A percentile compares a stretch with the other conserved stretches of the same genome.
phyloP scores from a whole-genome alignment of 1,140 invertebrate species.

The Drosophila sucinea region DNA sequence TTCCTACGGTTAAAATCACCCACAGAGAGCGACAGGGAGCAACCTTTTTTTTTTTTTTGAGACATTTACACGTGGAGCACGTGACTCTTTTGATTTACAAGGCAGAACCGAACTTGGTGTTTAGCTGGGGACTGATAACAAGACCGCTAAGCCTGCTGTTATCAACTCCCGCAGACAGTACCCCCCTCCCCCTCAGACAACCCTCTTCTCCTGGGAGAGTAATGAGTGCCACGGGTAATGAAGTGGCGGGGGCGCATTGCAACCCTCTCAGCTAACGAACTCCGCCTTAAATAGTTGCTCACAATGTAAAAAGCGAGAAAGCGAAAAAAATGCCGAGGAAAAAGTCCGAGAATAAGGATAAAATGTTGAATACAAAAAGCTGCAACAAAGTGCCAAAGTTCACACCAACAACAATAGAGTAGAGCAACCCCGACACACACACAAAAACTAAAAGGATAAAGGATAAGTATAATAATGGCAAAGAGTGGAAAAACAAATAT shows the following conservation, averaged over 20 bases:
- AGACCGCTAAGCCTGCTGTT: constrained; percentile 65
- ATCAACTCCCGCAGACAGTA: constrained; percentile 46
- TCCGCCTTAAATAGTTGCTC: constrained; percentile 40
- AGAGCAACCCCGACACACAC: constrained; percentile 16
- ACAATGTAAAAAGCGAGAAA: constrained; percentile 6
- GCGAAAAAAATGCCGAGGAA: constrained; percentile 41
- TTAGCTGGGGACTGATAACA: constrained; percentile 44
- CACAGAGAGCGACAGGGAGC: not conserved
- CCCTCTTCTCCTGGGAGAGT: constrained; percentile 17
- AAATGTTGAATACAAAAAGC: constrained; percentile 38
- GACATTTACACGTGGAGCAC: constrained; percentile 59
- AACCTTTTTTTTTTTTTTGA: constrained; percentile 20
- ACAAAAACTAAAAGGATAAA: constrained; percentile 26
- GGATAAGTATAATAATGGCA: constrained; percentile 64
- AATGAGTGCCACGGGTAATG: constrained; percentile 24
- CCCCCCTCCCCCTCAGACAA: constrained; percentile 9
- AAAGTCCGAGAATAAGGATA: constrained; percentile 34
- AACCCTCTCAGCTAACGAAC: constrained; percentile 22
- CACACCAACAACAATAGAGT: constrained; percentile 57
- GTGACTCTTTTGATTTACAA: constrained; percentile 22
- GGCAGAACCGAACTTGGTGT: constrained; percentile 5
- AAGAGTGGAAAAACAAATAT: constrained; percentile 65
- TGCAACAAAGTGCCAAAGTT: constrained; percentile 74
- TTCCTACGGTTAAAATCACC: not conserved
- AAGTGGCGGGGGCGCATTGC: constrained; percentile 1